Percentiles rank a stretch among this genome's conserved stretches.
Conservation (phyloP, 2,888 invertebrate genomes). For the Amorpha juglandis region DNA sequence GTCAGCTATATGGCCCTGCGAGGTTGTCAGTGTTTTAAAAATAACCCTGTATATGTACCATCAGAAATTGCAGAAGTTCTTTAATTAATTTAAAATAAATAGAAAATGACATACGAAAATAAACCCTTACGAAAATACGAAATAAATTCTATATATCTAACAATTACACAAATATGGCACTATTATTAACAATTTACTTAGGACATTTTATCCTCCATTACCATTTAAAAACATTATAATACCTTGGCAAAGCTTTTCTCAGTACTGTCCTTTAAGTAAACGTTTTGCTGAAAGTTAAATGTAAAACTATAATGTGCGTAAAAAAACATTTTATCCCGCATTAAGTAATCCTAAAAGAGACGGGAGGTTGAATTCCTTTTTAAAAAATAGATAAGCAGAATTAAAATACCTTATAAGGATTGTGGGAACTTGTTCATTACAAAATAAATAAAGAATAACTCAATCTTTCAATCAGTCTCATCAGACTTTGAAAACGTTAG, state of each 20-base stretch:
- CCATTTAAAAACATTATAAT: not conserved
- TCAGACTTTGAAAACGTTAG: no score
- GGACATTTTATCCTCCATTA: not conserved
- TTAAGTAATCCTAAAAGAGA: not conserved
- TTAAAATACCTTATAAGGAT: not conserved
- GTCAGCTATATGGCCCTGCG: no score
- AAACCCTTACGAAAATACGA: no score
- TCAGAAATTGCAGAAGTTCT: no score
- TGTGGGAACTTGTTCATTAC: not conserved
- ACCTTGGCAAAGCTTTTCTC: not conserved
- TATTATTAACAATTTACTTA: no score
- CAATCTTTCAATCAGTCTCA: not conserved
- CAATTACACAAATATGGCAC: no score
- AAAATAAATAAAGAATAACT: not conserved
- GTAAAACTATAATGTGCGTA: not conserved
- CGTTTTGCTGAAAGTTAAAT: not conserved
- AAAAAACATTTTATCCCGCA: slow-evolving; percentile 1
- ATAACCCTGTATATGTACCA: no score
- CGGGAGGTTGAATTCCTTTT: not conserved
- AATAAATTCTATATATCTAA: no score
- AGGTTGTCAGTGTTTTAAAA: no score
- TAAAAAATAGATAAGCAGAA: not conserved
- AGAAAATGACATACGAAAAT: no score
- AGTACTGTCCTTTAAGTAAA: not conserved
- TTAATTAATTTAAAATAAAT: no score